Evolutionary conservation across 2,888 invertebrate genomes (phyloP), one percentile per base, ranked within the genome.

Genomic region (Hirudinaria manillensis): DNA sequence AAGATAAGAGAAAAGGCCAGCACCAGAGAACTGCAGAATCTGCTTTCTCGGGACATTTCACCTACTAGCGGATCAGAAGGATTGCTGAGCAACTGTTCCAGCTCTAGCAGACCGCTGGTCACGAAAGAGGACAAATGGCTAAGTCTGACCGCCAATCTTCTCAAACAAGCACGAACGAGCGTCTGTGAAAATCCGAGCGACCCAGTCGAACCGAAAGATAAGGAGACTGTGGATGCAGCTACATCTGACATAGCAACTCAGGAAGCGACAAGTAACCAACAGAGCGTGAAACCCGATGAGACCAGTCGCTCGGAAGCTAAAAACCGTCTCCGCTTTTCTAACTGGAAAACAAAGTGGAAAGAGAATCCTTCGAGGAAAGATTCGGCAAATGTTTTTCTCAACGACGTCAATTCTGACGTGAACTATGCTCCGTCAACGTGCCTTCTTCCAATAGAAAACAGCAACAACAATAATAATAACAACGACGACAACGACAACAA

Each of bases 261-360:
- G 45, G 45, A 45, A 2, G 45, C 45, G 13, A 45, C 45, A 45
- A 7, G 45, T 45, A 45, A 45, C 45, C 45, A 45, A 45, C 45
- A 10, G 45, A 16, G 13, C 45, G 45, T 45, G 13, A 45, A 45
- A 45, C 45, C 45, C 45, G 45, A 45, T 45, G 45, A 45, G 16
- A 1, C 45, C 45, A 45, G 6, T 45, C 45, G 45, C 13, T 45
- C 45, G 45, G 45, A 45, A 45, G 16, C 6, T 45, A 45, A 45
- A 45, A 45, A 7, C 45, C 45, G 1, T 10, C 45, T 45, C 16
- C 45, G 45, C 45, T 45, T 61, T 16, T 61, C 61, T n/a, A 61
- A 61, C 29, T 61, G 61, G 61, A 61, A 61, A 61, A 61, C 61
- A 61, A 61, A 61, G n/a, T 61, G 61, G 61, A 61, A 61, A 61